Conservation (phyloP, 2,113 vertebrate species). For the Columba janthina region DNA sequence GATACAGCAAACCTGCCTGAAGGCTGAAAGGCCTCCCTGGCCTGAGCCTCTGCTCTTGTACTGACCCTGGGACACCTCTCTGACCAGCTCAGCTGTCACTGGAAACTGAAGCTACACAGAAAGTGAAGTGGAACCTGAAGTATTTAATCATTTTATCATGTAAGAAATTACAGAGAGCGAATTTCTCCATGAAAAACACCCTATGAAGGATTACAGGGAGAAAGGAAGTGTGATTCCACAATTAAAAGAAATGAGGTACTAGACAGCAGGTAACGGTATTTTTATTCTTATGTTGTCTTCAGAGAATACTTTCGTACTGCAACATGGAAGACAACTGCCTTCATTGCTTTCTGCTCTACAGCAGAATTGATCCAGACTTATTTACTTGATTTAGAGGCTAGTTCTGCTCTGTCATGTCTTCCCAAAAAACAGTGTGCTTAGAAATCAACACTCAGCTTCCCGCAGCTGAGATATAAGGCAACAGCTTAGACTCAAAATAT, state of each 20-base stretch:
- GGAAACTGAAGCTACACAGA: not conserved
- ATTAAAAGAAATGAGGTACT: conserved; percentile 1
- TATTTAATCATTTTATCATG: not conserved
- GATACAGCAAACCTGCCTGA: not conserved
- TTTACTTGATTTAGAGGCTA: not conserved
- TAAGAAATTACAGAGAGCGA: not conserved
- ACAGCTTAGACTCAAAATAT: not conserved
- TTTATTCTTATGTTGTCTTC: not conserved
- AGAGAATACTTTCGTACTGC: not conserved
- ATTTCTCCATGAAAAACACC: not conserved
- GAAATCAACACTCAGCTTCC: conserved; percentile 6
- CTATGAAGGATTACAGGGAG: not conserved
- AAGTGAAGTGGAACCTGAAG: not conserved
- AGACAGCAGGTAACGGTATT: not conserved
- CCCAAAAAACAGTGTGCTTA: not conserved
- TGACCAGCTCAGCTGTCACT: not conserved
- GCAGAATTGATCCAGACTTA: not conserved
- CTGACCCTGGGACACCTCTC: not conserved
- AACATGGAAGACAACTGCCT: not conserved
- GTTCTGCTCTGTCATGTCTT: not conserved
- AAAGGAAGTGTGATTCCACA: not conserved
- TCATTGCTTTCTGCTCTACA: not conserved
- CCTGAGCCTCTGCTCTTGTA: not conserved
- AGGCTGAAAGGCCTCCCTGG: not conserved
- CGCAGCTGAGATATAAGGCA: not conserved